These are phyloP conservation scores for Anser cygnoides DNA, from an alignment of 2,113 vertebrate genomes.

Conservation along the genomic window DNA sequence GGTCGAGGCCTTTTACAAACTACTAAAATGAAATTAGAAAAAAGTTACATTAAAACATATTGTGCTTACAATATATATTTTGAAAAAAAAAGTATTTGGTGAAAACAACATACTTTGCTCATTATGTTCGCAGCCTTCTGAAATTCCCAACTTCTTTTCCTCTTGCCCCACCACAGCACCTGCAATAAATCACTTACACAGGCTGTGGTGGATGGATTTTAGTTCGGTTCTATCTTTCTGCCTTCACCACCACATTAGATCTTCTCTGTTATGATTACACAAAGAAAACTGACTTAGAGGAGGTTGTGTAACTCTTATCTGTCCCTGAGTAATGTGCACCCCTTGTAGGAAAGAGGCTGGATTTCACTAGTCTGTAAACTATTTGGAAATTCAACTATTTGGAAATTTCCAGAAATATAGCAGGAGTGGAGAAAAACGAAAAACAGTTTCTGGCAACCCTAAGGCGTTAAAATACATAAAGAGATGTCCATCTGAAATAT, in stretches of 20 bases:
- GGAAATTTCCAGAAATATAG: neutral
- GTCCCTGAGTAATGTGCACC: neutral
- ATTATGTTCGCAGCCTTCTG: neutral
- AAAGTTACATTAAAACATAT: neutral
- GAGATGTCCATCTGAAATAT: neutral
- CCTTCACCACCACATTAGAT: neutral
- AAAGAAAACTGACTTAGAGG: neutral
- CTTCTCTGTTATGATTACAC: neutral
- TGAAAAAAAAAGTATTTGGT: neutral
- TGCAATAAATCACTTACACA: neutral
- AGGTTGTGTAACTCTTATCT: neutral
- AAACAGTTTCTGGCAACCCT: neutral
- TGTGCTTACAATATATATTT: neutral
- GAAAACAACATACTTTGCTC: neutral
- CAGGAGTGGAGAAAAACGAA: neutral
- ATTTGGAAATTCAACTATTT: neutral
- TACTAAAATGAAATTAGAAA: neutral
- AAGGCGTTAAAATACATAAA: neutral
- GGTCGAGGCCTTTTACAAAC: neutral
- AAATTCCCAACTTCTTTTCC: rapidly evolving
- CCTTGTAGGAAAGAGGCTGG: neutral
- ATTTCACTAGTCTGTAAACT: neutral
- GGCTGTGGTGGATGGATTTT: neutral
- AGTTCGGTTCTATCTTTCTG: neutral
- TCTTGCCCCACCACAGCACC: neutral